Conservation (phyloP, 1,140 invertebrate species). For the Eulimnadia texana region DNA sequence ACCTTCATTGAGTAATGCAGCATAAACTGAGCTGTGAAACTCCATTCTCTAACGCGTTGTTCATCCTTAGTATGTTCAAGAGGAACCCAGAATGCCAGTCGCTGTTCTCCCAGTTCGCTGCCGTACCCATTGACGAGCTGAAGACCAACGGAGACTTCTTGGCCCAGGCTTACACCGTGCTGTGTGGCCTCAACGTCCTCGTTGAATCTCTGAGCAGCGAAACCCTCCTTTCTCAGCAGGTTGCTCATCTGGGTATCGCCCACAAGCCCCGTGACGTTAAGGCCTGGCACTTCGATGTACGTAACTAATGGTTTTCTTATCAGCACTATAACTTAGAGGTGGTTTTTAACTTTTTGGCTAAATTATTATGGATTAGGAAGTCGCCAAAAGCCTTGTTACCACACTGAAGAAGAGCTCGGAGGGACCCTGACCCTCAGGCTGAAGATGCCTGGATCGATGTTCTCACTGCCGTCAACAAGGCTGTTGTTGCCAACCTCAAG, state of each 20-base stretch:
- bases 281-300: neutral
- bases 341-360: neutral
- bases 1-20: neutral
- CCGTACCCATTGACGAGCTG: no score
- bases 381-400: slow-evolving; percentile 25
- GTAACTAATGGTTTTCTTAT: no score
- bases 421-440: slow-evolving; percentile 30
- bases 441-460: slow-evolving; percentile 36
- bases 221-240: neutral
- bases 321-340: no score
- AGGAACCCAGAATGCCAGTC: slow-evolving; percentile 44
- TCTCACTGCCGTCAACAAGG: slow-evolving; percentile 25
- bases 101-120: slow-evolving; percentile 39
- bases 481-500: slow-evolving; percentile 14
- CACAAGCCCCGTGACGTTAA: neutral
- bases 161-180: no score
- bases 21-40: no score
- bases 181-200: neutral
- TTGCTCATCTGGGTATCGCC: neutral
- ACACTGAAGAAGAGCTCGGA: slow-evolving; percentile 29
- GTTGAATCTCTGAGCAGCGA: neutral
- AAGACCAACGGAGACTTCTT: no score
- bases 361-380: neutral
- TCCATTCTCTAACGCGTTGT: no score
- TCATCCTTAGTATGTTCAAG: slow-evolving; percentile 42